These are phyloP conservation scores for Eurystomus glaucurus DNA, from an alignment of 2,797 vertebrate genomes.

Conservation along the genomic window DNA sequence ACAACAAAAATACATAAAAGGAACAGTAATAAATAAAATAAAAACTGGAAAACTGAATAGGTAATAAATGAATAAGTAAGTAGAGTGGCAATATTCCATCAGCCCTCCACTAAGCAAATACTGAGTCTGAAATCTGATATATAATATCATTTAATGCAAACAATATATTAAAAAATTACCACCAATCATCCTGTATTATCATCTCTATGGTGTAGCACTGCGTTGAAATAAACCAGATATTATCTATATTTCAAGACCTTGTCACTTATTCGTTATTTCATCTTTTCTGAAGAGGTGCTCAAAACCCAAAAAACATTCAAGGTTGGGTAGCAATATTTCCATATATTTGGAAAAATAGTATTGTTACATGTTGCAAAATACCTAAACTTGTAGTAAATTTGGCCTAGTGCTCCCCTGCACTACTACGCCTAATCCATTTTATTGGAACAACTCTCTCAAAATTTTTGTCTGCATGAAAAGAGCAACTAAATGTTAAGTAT, in stretches of 20 bases:
- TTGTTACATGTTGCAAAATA: neutral
- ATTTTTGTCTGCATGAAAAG: neutral
- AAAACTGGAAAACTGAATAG: conserved; percentile 29
- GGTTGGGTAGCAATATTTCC: neutral
- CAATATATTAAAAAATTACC: neutral
- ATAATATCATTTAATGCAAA: conserved; percentile 35
- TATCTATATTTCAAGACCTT: conserved; percentile 15
- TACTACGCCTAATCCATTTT: neutral
- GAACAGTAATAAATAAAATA: conserved; percentile 49
- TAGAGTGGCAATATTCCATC: neutral
- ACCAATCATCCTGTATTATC: neutral
- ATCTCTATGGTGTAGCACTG: neutral
- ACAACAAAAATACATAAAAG: neutral
- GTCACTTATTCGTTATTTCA: neutral
- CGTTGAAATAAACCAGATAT: neutral
- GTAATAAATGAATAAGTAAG: conserved; percentile 46
- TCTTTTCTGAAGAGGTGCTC: neutral
- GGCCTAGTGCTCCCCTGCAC: neutral
- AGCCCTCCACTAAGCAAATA: neutral
- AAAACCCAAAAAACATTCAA: neutral
- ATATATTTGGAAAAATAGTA: neutral
- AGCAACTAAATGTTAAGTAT: neutral
- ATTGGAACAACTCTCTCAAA: neutral
- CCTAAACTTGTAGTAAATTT: neutral
- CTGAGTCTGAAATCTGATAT: conserved; percentile 5